A percentile compares a stretch with the other conserved stretches of the same genome.
Conservation (phyloP, 1,140 invertebrate genomes). For the Pissodes strobi region DNA sequence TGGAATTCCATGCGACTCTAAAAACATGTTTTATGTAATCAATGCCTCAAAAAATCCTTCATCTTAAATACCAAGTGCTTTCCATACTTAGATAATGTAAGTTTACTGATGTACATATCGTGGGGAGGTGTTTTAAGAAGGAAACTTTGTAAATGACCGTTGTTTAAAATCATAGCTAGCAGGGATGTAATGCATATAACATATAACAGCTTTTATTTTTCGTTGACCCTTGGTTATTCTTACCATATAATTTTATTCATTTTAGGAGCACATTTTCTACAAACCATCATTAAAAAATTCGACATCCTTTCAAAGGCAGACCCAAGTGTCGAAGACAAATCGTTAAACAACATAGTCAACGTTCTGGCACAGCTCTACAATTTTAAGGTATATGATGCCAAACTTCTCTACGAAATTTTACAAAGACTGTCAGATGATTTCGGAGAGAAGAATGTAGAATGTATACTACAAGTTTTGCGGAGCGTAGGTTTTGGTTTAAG, state of each 20-base stretch:
- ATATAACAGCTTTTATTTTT: too few species aligned
- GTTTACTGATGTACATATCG: neutral
- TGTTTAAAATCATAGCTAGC: too few species aligned
- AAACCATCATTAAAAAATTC: conserved; percentile 70
- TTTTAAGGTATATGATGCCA: conserved; percentile 82
- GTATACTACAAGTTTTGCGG: conserved; percentile 79
- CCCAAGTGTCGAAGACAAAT: conserved; percentile 73
- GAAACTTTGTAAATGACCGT: too few species aligned
- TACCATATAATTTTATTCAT: neutral
- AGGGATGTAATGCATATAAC: too few species aligned
- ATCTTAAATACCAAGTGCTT: too few species aligned
- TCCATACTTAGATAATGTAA: too few species aligned
- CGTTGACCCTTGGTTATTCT: too few species aligned
- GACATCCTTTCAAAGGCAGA: conserved; percentile 61
- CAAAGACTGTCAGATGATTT: conserved; percentile 65
- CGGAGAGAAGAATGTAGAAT: conserved; percentile 83
- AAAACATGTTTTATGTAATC: too few species aligned
- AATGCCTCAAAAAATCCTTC: too few species aligned
- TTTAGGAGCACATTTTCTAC: conserved; percentile 77
- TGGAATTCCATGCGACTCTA: too few species aligned
- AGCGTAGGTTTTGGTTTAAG: conserved; percentile 82
- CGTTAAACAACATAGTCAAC: conserved; percentile 82
- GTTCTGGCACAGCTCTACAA: conserved; percentile 85
- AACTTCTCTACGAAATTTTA: conserved; percentile 79
- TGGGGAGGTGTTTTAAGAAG: neutral